Evolutionary conservation across 2,888 invertebrate genomes (phyloP), one percentile per base, ranked within the genome.

Genomic region (Heliconius charithonia): DNA sequence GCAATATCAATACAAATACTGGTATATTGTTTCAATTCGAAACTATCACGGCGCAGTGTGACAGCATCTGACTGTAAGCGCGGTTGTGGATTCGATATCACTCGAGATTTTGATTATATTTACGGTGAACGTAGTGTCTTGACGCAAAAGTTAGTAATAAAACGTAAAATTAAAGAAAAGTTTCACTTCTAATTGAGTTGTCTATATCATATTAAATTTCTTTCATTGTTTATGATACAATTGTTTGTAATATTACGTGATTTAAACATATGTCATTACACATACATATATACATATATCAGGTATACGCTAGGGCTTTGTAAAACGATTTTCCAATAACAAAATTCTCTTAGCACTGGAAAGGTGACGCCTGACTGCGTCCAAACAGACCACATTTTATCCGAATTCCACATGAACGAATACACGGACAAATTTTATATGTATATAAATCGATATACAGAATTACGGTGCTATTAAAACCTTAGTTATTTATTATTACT

Each of bases 371-470:
- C 63, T 74, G 62, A 74, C 63, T 63, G 74, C 63, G 62, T 27
- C 37, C 74, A 27, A 74, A 74, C 74, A 74, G 63, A 62, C 74
- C 63, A 74, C 37, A 74, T 74, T 74, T 62, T 74, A 74, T 74
- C 63, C 73, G 63, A 74, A 74, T 74, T 74, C 63, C 73, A 63
- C 73, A 63, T 74, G 62, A 74, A 41, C 63, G 73, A 25, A 74
- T 74, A 37, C 63, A 74, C 19, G 73, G 27, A 37, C 41, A 63
- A 63, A 37, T 62, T 56, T 27, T 74, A 59, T 59, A 37, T 62
- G 19, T 63, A 41, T 62, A 37, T 62, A 37, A 59, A 62, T 37
- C 22, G 22, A 32, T 22, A 69, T n/a, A 72, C 13, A 56, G 13
- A 59, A 7, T n/a, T 32, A 13, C 32, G 1, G 2, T 13, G 22